Evolutionary conservation across 2,113 vertebrate genomes (phyloP).

Genomic region (Calonectris borealis): DNA sequence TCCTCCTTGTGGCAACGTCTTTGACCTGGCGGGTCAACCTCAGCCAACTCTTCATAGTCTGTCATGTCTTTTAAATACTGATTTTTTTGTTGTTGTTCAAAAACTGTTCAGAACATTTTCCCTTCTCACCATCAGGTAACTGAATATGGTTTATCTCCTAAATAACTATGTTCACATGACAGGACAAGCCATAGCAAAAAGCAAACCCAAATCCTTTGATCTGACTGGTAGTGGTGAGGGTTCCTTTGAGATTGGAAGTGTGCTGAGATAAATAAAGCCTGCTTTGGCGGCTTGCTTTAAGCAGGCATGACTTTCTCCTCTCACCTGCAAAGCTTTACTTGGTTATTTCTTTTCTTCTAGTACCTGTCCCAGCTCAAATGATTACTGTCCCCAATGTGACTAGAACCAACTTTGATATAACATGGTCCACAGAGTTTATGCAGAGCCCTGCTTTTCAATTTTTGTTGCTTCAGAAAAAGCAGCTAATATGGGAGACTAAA

Average conservation of each 20-base stretch:
- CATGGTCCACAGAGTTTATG: background rate
- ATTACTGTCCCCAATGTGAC: background rate
- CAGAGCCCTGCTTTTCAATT: background rate
- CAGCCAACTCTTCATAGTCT: background rate
- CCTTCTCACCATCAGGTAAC: background rate
- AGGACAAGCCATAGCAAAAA: background rate
- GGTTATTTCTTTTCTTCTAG: background rate
- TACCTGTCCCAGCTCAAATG: background rate
- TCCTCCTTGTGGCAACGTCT: slow-evolving; percentile 14
- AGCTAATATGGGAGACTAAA: background rate
- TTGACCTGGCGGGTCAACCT: background rate
- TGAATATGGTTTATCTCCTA: background rate
- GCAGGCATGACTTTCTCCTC: background rate
- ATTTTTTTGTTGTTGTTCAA: fast-evolving
- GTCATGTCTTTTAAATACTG: background rate
- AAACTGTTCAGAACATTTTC: background rate
- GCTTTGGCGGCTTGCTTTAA: background rate
- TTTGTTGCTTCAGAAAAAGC: slow-evolving; percentile 8
- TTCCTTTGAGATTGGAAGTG: background rate
- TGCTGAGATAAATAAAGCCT: background rate
- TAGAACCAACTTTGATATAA: background rate
- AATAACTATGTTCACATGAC: too few relatives aligned
- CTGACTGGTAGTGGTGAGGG: background rate
- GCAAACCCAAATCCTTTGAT: background rate
- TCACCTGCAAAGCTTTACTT: background rate